A percentile compares a stretch with the other conserved stretches of the same genome.
phyloP scores from a whole-genome alignment of 1,140 invertebrate species.

The Antheraea mylitta region DNA sequence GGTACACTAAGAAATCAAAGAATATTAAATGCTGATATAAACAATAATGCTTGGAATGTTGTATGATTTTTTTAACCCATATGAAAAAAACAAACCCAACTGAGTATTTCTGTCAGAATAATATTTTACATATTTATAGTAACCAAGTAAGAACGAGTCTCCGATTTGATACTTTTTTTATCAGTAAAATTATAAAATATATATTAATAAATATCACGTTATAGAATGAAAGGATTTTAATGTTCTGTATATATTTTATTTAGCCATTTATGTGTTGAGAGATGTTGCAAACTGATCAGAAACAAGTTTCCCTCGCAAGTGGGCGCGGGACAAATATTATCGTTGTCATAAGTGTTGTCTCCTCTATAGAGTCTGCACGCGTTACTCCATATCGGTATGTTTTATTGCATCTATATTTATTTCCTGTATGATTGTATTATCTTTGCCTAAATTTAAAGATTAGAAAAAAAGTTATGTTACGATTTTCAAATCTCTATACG shows the following conservation, averaged over 20 bases:
- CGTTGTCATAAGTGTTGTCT: conserved; percentile 6
- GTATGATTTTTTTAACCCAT: too few species aligned
- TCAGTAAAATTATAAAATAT: background rate
- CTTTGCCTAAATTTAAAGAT: background rate
- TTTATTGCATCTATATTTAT: conserved; percentile 4
- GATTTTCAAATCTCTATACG: background rate
- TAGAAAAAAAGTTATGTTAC: background rate
- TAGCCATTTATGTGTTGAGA: background rate
- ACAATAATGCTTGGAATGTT: too few species aligned
- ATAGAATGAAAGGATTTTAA: background rate
- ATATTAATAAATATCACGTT: background rate
- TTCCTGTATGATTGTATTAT: background rate
- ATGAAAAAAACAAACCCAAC: too few species aligned
- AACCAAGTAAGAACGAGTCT: too few species aligned
- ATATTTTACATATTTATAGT: too few species aligned
- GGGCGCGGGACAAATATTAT: background rate
- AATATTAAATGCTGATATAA: too few species aligned
- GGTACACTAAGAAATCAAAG: too few species aligned
- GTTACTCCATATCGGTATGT: background rate
- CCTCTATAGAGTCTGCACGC: background rate
- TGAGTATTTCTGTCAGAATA: too few species aligned
- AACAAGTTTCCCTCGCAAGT: background rate
- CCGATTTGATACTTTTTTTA: too few species aligned
- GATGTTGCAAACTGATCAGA: background rate
- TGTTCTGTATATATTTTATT: background rate